Evolutionary conservation across 2,888 invertebrate genomes (phyloP).

Genomic region (Pachycephus smyrnensis): DNA sequence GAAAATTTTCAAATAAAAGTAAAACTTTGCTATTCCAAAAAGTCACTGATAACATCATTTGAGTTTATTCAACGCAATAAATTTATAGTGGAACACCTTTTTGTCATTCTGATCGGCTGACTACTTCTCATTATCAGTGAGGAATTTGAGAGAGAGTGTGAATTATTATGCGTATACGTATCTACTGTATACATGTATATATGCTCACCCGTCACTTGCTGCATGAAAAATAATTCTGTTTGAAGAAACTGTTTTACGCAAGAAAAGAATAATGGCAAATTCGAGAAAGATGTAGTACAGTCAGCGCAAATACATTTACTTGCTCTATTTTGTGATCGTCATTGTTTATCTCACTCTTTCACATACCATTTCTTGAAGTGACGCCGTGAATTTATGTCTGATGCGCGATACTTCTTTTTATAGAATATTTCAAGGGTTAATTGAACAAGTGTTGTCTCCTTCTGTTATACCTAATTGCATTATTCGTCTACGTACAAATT

Average conservation of each 20-base stretch:
- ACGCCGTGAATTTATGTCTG: neutral
- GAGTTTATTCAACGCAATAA: neutral
- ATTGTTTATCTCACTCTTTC: too few relatives aligned
- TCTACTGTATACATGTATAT: neutral
- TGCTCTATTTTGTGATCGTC: neutral
- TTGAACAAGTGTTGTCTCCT: neutral
- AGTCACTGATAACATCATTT: neutral
- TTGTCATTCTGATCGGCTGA: neutral
- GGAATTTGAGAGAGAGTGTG: too few relatives aligned
- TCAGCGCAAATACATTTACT: neutral
- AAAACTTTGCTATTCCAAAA: neutral
- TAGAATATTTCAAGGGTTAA: neutral
- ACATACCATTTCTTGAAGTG: neutral
- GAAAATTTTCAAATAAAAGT: neutral
- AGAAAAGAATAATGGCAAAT: neutral
- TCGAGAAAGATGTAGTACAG: neutral
- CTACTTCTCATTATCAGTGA: neutral
- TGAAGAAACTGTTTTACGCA: neutral
- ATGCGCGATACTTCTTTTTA: neutral
- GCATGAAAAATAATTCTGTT: neutral
- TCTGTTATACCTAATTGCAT: too few relatives aligned
- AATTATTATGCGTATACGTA: neutral
- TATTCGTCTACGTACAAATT: too few relatives aligned
- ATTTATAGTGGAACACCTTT: neutral
- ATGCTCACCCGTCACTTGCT: neutral